Base-by-base conservation (phyloP, 1,140 invertebrate species). In the Orius insidiosus region DNA sequence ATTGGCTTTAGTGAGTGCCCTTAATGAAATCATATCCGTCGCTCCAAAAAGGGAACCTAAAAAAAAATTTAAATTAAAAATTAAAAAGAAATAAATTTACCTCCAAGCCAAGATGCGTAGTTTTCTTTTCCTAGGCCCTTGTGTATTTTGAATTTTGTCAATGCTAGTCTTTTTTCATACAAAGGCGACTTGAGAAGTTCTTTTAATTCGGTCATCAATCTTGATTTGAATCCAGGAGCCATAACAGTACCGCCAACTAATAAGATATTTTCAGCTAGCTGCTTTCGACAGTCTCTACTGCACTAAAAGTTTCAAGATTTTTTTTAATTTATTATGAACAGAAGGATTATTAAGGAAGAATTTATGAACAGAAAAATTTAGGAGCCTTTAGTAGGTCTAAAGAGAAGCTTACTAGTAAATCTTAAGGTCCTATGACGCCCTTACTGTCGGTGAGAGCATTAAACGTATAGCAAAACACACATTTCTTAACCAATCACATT, bases 31-130 rank as follows among this genome's bases (percentile, higher is more conserved):
- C 15, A 80, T 71, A 64, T 93, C 86, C 5, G 85, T 79, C 6
- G 79, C 78, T 4, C 83, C 83, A 60, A 85, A 80, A 50, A 94
- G 74, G 10, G 88, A 76, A 45, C 85, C n/a, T n/a, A n/a, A n/a
- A n/a, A n/a, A n/a, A n/a, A n/a, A n/a, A n/a, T n/a, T n/a, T n/a
- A n/a, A n/a, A n/a, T n/a, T n/a, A n/a, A n/a, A n/a, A n/a, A n/a
- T n/a, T n/a, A n/a, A n/a, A n/a, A n/a, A n/a, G n/a, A n/a, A n/a
- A n/a, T n/a, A n/a, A n/a, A n/a, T n/a, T n/a, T n/a, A n/a, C n/a
- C 81, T 59, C 86, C 85, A 8, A 89, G 62, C 87, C 87, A 92
- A 18, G 76, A 71, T 5, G 78, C 74, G 58, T 80, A 90, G 65
- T 93, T 93, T 43, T 81, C 75, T 58, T 85, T 82, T 34, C 75